phyloP scores from a whole-genome alignment of 2,888 invertebrate genomes.

The Epicampocera succincta region DNA sequence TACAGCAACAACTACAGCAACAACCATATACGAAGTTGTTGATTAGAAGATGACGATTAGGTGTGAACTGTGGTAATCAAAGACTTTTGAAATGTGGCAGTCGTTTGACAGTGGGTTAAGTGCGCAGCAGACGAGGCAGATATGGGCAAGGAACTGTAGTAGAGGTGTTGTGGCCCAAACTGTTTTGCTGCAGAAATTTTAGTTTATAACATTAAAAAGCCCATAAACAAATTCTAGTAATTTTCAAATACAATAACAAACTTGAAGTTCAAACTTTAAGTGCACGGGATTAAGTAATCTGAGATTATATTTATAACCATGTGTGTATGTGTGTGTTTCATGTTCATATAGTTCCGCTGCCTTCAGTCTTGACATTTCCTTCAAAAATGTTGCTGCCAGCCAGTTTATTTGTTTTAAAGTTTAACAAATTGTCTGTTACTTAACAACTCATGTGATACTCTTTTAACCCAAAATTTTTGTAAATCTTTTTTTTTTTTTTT shows the following conservation, averaged over 20 bases:
- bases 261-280: no score
- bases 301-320: no score
- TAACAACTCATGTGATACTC: conserved; percentile 49
- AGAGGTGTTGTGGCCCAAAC: no score
- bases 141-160: not conserved
- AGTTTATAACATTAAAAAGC: no score
- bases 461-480: conserved; percentile 60
- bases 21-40: no score
- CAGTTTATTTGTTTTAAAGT: conserved; percentile 33
- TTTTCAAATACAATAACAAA: no score
- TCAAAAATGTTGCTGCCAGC: not conserved
- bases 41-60: conserved; percentile 36
- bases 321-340: no score
- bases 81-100: conserved; percentile 9
- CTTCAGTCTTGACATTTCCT: not conserved
- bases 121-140: not conserved
- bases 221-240: no score
- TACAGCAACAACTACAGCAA: not conserved
- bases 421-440: conserved; percentile 46
- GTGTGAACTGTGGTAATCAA: conserved; percentile 48
- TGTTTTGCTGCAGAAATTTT: no score
- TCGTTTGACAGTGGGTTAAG: conserved; percentile 21
- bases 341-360: no score
- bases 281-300: no score
- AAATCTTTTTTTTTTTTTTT: conserved; percentile 8